A percentile compares a stretch with the other conserved stretches of the same genome.
phyloP scores from a whole-genome alignment of 2,888 invertebrate genomes.

The Platycheirus albimanus region DNA sequence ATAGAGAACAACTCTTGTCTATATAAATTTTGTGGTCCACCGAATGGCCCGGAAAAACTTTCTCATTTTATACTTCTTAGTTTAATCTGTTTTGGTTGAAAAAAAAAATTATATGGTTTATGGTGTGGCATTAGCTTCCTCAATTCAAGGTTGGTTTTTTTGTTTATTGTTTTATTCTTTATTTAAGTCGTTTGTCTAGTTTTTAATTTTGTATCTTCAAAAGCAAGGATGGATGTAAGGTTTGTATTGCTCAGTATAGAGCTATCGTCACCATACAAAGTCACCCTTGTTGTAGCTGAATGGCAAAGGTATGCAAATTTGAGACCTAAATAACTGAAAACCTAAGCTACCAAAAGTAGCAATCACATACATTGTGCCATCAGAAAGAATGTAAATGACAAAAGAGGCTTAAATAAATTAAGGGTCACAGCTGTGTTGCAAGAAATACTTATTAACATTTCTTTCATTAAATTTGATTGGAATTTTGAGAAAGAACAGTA shows the following conservation, averaged over 20 bases:
- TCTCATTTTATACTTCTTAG: slow-evolving; percentile 59
- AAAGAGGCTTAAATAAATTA: slow-evolving; percentile 7
- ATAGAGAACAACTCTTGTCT: not conserved
- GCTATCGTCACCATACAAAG: not conserved
- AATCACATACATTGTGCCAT: slow-evolving; percentile 40
- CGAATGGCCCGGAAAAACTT: slow-evolving; percentile 65
- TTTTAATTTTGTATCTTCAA: too few species aligned
- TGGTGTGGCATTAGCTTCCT: slow-evolving; percentile 25
- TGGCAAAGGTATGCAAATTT: slow-evolving; percentile 47
- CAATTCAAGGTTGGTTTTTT: slow-evolving; percentile 27
- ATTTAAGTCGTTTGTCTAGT: too few species aligned
- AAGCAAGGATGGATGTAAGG: too few species aligned
- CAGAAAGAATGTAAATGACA: slow-evolving; percentile 26
- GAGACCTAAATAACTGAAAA: slow-evolving; percentile 70
- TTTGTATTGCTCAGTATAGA: too few species aligned
- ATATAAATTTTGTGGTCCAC: slow-evolving; percentile 64
- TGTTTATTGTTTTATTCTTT: not conserved
- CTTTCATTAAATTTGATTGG: not conserved
- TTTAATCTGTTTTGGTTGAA: slow-evolving; percentile 71
- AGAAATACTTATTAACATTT: not conserved
- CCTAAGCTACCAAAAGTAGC: slow-evolving; percentile 65
- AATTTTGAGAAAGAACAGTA: not conserved
- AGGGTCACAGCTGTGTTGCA: not conserved
- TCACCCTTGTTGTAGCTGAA: slow-evolving; percentile 13
- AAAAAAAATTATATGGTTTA: slow-evolving; percentile 49